Conservation (phyloP, 2,888 invertebrate species). For the Anthophora plumipes region DNA sequence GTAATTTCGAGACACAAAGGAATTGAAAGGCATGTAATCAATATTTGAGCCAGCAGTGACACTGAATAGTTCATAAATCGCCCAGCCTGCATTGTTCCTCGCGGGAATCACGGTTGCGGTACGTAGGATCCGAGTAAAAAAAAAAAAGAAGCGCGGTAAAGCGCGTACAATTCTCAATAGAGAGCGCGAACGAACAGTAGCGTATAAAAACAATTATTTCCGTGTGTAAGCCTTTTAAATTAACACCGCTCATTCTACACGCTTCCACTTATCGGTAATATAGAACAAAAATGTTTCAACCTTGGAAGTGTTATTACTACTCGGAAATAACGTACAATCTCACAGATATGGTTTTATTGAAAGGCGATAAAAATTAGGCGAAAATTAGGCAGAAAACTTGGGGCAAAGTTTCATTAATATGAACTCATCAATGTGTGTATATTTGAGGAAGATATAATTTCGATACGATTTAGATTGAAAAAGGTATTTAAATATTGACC, state of each 20-base stretch:
- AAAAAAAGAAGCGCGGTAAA: not conserved
- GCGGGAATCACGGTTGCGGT: not conserved
- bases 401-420: too few relatives aligned
- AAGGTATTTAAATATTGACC: too few relatives aligned
- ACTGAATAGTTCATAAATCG: slow-evolving; percentile 9
- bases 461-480: too few relatives aligned
- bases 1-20: slow-evolving; percentile 3
- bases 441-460: too few relatives aligned
- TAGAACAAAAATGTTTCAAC: not conserved
- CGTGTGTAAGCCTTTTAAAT: slow-evolving; percentile 8
- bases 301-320: not conserved
- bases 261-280: not conserved
- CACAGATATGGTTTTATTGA: too few relatives aligned
- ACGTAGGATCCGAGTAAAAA: not conserved
- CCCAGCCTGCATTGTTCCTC: not conserved
- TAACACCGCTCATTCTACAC: slow-evolving; percentile 10
- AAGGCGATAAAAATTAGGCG: too few relatives aligned
- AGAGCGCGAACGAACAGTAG: slow-evolving; percentile 22
- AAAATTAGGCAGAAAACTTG: not conserved
- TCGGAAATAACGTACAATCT: not conserved
- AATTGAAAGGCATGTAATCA: not conserved
- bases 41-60: not conserved
- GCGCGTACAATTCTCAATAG: not conserved
- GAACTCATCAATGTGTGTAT: too few relatives aligned
- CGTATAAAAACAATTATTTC: slow-evolving; percentile 40